Evolutionary conservation across 2,888 invertebrate species (phyloP), one percentile per base, ranked within the genome.

Genomic region (Rhyacophila evoluta): DNA sequence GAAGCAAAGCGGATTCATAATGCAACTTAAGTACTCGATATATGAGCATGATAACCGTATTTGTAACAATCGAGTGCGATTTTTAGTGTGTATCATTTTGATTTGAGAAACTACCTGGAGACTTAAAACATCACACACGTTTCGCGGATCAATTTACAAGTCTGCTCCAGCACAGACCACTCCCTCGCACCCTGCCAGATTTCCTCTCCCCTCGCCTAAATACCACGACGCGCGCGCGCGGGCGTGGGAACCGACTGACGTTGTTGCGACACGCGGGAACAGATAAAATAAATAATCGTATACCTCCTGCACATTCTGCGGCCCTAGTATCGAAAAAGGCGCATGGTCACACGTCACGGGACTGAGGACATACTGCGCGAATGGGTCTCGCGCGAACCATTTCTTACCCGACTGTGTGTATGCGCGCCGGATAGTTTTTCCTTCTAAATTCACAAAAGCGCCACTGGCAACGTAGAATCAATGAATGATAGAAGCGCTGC

Each of bases 201-300:
- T 67, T 36, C 25, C 55, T 55, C 55, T 55, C 19, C 55, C 55
- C 55, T 55, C 55, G 25, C 55, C 55, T 19, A 25, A 25, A 55
- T 19, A 19, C 55, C 2, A 19, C 15, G 19, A 8, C 55, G 55
- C 55, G 69, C 78, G 73, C 73, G 74, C 74, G 70, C 78, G 74
- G 74, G 74, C 74, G 78, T 78, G 78, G 69, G 78, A 78, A 74
- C 78, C 39, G 70, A 78, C 67, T 10, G 73, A 70, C 70, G 75
- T 37, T 36, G 72, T 37, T 36, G 72, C 33, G 37, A 72, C 37
- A 72, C 55, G 55, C 55, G 55, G 55, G 55, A 55, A 55, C 55
- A 55, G 55, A 55, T 55, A 55, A 19, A 55, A 55, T 55, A 55
- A 55, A 12, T 2, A 39, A 33, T 19, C 25, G 25, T 41, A 55